Evolutionary conservation across 1,140 invertebrate genomes (phyloP).

Genomic region (Solen grandis): DNA sequence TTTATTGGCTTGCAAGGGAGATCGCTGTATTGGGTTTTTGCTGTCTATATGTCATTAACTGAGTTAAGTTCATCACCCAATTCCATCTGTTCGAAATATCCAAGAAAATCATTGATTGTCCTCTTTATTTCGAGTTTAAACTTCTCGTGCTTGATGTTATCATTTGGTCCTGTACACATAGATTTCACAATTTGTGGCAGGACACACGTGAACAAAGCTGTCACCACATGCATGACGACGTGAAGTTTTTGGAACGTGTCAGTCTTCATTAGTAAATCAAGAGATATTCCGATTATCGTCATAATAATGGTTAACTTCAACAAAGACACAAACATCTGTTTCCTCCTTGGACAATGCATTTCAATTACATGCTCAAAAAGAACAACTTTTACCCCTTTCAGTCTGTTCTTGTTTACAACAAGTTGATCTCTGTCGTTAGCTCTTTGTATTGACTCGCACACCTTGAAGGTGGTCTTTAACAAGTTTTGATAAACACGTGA

Average conservation of each 20-base stretch:
- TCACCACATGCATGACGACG: slow-evolving; percentile 32
- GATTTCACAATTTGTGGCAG: slow-evolving; percentile 34
- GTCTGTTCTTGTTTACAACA: neutral
- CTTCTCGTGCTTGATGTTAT: neutral
- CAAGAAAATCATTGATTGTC: neutral
- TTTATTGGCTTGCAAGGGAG: no score
- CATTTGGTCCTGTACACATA: neutral
- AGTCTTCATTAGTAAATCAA: slow-evolving; percentile 25
- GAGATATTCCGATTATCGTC: slow-evolving; percentile 14
- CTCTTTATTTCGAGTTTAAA: neutral
- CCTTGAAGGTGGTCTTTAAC: neutral
- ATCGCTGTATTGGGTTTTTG: no score
- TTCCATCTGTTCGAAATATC: no score
- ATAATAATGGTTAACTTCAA: slow-evolving; percentile 13
- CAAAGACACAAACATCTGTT: slow-evolving; percentile 19
- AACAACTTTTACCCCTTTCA: neutral
- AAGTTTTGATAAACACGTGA: slow-evolving; percentile 4
- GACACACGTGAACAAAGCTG: slow-evolving; percentile 34
- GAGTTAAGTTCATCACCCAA: no score
- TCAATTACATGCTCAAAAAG: slow-evolving; percentile 44
- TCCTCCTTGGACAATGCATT: slow-evolving; percentile 18
- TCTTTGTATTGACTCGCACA: slow-evolving; percentile 5
- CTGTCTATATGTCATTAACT: no score
- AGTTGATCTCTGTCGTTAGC: neutral
- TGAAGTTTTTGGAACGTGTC: slow-evolving; percentile 31